Percentiles rank a stretch among this genome's conserved stretches.
These are phyloP conservation scores for Cylloceria caligata DNA, from an alignment of 2,888 invertebrate species.

Conservation along the genomic window DNA sequence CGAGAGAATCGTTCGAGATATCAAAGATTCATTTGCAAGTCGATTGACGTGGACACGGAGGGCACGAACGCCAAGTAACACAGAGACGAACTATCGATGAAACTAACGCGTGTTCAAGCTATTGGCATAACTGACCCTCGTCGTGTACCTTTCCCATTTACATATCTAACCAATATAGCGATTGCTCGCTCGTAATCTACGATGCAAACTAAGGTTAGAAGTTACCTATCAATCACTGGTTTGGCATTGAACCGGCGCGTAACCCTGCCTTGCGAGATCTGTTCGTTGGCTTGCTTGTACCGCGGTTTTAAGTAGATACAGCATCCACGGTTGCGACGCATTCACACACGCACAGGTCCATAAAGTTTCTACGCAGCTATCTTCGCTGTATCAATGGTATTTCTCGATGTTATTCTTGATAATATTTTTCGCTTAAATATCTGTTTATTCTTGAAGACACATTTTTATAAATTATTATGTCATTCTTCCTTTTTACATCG, in stretches of 20 bases:
- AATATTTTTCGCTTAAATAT: background rate
- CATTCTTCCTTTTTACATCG: too few relatives aligned
- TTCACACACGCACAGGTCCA: conserved; percentile 14
- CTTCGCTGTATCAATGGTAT: background rate
- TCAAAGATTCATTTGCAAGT: conserved; percentile 77
- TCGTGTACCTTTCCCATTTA: conserved; percentile 71
- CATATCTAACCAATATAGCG: conserved; percentile 76
- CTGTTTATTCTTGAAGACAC: background rate
- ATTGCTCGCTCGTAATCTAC: conserved; percentile 74
- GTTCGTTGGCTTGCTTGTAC: conserved; percentile 17
- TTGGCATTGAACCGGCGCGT: conserved; percentile 80
- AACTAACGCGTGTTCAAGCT: background rate
- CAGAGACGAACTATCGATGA: background rate
- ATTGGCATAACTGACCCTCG: conserved; percentile 52
- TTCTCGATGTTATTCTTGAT: background rate
- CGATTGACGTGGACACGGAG: conserved; percentile 63
- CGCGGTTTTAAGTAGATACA: background rate
- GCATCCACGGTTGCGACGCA: background rate
- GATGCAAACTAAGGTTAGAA: conserved; percentile 82
- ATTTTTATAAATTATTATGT: too few relatives aligned
- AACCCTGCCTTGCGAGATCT: conserved; percentile 58
- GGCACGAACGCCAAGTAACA: background rate
- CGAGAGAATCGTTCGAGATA: conserved; percentile 69
- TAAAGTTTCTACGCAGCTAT: background rate
- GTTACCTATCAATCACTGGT: conserved; percentile 81